phyloP scores from a whole-genome alignment of 2,113 vertebrate genomes.

The Nipponia nippon region DNA sequence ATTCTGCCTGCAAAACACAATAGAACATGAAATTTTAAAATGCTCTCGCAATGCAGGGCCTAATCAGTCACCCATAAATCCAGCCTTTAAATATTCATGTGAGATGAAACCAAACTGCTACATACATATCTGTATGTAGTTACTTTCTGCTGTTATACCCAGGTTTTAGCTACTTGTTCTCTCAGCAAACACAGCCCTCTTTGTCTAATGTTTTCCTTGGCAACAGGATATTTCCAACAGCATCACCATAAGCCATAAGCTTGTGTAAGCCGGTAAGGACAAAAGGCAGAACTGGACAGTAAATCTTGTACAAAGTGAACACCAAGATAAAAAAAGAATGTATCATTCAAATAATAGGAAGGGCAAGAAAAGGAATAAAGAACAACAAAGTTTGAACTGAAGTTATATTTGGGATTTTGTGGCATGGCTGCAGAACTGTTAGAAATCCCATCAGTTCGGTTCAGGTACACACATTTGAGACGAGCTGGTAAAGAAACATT shows the following conservation, averaged over 20 bases:
- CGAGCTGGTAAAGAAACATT: not conserved
- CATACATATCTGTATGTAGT: not conserved
- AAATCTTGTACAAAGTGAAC: not conserved
- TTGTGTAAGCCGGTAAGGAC: not conserved
- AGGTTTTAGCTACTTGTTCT: not conserved
- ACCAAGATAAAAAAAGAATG: not conserved
- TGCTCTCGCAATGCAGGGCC: not conserved
- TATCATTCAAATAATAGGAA: not conserved
- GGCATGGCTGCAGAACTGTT: not conserved
- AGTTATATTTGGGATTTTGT: not conserved
- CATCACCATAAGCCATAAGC: not conserved
- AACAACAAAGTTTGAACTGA: not conserved
- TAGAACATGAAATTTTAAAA: not conserved
- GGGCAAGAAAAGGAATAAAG: not conserved
- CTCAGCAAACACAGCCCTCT: slow-evolving; percentile 39
- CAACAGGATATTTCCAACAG: not conserved
- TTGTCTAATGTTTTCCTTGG: not conserved
- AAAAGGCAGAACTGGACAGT: not conserved
- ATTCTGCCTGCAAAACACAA: not conserved
- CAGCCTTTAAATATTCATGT: not conserved
- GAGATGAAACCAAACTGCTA: not conserved
- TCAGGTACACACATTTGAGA: not conserved
- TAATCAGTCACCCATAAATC: not conserved
- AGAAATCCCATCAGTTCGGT: not conserved
- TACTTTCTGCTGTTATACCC: not conserved